phyloP scores from a whole-genome alignment of 2,797 vertebrate genomes.

The Rhabdomys pumilio region DNA sequence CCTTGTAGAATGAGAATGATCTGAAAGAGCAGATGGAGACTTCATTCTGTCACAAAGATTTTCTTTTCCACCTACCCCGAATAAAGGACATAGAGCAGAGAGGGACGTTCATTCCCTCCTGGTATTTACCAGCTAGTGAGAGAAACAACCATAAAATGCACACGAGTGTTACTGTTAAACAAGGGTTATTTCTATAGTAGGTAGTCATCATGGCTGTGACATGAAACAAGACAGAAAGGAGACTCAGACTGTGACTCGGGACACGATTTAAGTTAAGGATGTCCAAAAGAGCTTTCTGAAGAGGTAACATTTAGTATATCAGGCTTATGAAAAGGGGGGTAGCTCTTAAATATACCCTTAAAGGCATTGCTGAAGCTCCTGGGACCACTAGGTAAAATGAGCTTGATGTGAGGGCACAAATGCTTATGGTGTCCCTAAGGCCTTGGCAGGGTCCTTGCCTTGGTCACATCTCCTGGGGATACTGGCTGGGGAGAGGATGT shows the following conservation, averaged over 20 bases:
- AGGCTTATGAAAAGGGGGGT: not conserved
- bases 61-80: not conserved
- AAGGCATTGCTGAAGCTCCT: no score
- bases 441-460: not conserved
- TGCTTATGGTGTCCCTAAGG: not conserved
- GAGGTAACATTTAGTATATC: not conserved
- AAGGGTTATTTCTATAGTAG: not conserved
- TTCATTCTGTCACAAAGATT: constrained; percentile 5
- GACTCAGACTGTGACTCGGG: not conserved
- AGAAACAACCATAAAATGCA: not conserved
- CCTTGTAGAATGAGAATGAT: not conserved
- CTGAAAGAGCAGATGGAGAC: not conserved
- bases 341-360: not conserved
- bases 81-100: not conserved
- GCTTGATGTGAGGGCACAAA: not conserved
- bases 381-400: not conserved
- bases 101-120: not conserved
- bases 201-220: not conserved
- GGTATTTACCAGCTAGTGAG: not conserved
- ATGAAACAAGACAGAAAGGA: not conserved
- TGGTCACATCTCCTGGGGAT: not conserved
- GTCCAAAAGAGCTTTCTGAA: not conserved
- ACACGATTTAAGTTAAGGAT: not conserved
- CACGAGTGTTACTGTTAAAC: not conserved
- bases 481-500: not conserved